Evolutionary conservation across 92 coral and sea anemone species (phyloP).

Genomic region (Porites cylindrica): DNA sequence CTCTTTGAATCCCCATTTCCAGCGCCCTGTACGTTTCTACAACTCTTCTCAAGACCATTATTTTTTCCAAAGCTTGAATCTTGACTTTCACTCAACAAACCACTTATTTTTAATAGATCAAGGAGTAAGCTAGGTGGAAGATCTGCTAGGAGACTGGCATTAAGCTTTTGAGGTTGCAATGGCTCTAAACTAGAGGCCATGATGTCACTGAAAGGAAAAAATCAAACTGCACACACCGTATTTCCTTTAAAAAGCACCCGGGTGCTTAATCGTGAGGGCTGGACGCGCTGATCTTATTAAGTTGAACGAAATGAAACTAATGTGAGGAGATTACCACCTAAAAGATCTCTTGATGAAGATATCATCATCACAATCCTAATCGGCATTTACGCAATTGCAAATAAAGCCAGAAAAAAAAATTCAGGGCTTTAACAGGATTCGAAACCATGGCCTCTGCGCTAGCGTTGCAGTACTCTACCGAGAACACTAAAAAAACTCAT

Average conservation of each 20-base stretch:
- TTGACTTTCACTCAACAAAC: slow-evolving; percentile 54
- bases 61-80: background rate
- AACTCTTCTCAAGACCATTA: background rate
- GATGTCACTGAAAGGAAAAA: slow-evolving; percentile 62
- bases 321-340: no score
- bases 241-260: background rate
- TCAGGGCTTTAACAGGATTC: no score
- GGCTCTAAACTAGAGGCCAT: slow-evolving; percentile 74
- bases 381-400: no score
- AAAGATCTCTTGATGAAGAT: no score
- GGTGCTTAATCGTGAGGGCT: no score
- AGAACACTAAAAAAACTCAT: no score
- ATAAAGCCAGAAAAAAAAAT: no score
- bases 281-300: no score
- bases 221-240: background rate
- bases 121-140: slow-evolving; percentile 67
- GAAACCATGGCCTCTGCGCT: no score
- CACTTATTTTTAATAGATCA: slow-evolving; percentile 74
- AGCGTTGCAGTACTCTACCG: no score
- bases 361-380: no score
- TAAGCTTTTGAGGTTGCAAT: slow-evolving; percentile 63
- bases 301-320: no score
- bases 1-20: background rate
- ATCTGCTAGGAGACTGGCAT: slow-evolving; percentile 64
- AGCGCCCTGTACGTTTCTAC: background rate